These are phyloP conservation scores for Scartelaos histophorus DNA, from an alignment of 2,113 vertebrate genomes.

Conservation along the genomic window DNA sequence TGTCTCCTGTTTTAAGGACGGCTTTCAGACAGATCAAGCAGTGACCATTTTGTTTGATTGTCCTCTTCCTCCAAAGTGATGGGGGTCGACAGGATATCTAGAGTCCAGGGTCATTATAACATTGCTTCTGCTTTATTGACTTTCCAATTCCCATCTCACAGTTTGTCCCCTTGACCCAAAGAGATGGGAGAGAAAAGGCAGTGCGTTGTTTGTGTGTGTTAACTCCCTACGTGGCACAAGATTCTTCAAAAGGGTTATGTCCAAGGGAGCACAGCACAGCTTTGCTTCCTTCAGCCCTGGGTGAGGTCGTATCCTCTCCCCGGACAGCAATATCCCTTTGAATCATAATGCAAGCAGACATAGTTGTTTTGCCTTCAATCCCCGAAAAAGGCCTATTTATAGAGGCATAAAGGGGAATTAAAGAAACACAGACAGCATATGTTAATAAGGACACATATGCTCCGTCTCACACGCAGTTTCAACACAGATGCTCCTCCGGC, in stretches of 20 bases:
- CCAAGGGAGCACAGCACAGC: slow-evolving; percentile 38
- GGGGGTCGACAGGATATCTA: slow-evolving; percentile 71
- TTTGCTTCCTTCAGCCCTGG: slow-evolving; percentile 58
- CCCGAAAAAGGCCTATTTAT: slow-evolving; percentile 30
- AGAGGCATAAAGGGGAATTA: slow-evolving; percentile 51
- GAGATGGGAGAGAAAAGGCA: slow-evolving; percentile 43
- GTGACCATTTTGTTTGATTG: slow-evolving; percentile 75
- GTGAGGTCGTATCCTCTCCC: slow-evolving; percentile 60
- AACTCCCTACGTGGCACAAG: slow-evolving; percentile 67
- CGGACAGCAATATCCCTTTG: slow-evolving; percentile 58
- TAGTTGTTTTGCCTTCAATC: slow-evolving; percentile 41
- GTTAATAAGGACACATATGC: slow-evolving; percentile 63
- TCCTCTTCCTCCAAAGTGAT: slow-evolving; percentile 70
- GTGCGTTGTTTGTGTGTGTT: slow-evolving; percentile 56
- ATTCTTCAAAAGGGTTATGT: slow-evolving; percentile 63
- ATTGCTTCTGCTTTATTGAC: slow-evolving; percentile 80
- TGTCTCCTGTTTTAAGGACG: slow-evolving; percentile 68
- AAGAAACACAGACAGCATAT: slow-evolving; percentile 61
- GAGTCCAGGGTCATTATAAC: slow-evolving; percentile 74
- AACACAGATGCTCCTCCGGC: slow-evolving; percentile 94
- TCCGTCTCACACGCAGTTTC: slow-evolving; percentile 57
- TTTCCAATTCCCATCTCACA: slow-evolving; percentile 77
- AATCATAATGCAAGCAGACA: slow-evolving; percentile 54
- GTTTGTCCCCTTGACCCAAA: slow-evolving; percentile 73
- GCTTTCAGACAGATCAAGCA: slow-evolving; percentile 68